A percentile compares a stretch with the other conserved stretches of the same genome.
Conservation (phyloP, 2,888 invertebrate species). For the Bellardia pandia region DNA sequence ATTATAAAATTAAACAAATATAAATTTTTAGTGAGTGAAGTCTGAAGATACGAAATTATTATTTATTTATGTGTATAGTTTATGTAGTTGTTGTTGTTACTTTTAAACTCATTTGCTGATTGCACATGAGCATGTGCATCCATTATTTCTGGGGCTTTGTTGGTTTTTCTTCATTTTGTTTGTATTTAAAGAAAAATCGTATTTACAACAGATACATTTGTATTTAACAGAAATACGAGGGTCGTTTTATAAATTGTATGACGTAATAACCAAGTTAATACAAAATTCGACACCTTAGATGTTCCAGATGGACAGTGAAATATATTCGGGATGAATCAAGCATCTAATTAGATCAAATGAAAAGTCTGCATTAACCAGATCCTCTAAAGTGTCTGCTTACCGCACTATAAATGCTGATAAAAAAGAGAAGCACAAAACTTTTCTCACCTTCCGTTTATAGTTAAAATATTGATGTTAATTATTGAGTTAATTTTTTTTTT, state of each 20-base stretch:
- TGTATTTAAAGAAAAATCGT: slow-evolving; percentile 57
- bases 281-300: too few relatives aligned
- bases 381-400: too few relatives aligned
- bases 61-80: slow-evolving; percentile 38
- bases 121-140: slow-evolving; percentile 71
- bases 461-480: slow-evolving; percentile 53
- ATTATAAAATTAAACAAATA: slow-evolving; percentile 11
- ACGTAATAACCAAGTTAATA: too few relatives aligned
- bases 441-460: background rate
- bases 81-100: background rate
- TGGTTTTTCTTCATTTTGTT: slow-evolving; percentile 57
- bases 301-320: too few relatives aligned
- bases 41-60: slow-evolving; percentile 56
- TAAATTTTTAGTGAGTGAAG: slow-evolving; percentile 26
- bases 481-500: slow-evolving; percentile 32
- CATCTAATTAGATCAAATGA: too few relatives aligned
- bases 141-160: slow-evolving; percentile 45
- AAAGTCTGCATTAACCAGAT: too few relatives aligned
- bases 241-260: background rate
- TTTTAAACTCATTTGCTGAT: slow-evolving; percentile 54
- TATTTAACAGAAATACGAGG: background rate
- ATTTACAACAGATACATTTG: slow-evolving; percentile 55
- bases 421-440: background rate
- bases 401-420: too few relatives aligned
- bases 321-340: too few relatives aligned